A percentile compares a stretch with the other conserved stretches of the same genome.
Evolutionary conservation across 2,113 vertebrate species (phyloP).

Genomic region (Apteryx owenii): DNA sequence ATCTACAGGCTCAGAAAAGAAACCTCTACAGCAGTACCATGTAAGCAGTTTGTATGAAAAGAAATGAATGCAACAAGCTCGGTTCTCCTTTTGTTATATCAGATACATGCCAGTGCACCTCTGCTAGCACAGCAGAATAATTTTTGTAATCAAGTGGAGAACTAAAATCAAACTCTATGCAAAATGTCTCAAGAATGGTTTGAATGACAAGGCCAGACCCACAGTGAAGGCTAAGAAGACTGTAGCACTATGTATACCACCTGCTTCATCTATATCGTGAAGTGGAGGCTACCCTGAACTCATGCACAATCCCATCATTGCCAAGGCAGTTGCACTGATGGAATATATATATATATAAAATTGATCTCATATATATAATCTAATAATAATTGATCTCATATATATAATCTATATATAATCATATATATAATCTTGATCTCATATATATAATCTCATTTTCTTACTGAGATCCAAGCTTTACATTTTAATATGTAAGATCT

Average conservation of each 20-base stretch:
- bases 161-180: neutral
- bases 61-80: neutral
- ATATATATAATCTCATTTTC: neutral
- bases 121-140: neutral
- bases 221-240: too few species aligned
- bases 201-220: neutral
- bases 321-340: too few species aligned
- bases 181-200: neutral
- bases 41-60: neutral
- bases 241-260: too few species aligned
- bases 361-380: too few species aligned
- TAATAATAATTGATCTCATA: too few species aligned
- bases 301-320: too few species aligned
- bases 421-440: too few species aligned
- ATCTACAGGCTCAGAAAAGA: neutral
- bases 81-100: neutral
- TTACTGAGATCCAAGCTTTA: neutral
- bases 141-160: neutral
- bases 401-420: too few species aligned
- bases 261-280: too few species aligned
- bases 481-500: neutral
- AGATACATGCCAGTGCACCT: neutral
- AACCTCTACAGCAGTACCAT: neutral
- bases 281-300: too few species aligned
- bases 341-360: too few species aligned